Base-by-base conservation (phyloP, 2,797 vertebrate genomes). In the Allobates femoralis region DNA sequence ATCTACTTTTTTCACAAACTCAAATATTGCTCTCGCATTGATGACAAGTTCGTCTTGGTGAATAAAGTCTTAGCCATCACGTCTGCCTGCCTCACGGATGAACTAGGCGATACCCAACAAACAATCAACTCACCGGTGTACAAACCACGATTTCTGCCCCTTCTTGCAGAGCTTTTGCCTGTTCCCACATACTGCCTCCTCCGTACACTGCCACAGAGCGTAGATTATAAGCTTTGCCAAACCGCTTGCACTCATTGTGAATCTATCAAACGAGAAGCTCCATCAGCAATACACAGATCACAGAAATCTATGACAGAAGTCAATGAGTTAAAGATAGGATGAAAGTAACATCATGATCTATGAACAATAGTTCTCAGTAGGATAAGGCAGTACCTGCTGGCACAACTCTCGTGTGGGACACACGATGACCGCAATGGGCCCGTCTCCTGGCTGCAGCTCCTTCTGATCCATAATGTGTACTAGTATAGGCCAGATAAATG, bases 381-480 rank as follows among this genome's bases (percentile, higher is more conserved):
- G 60, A 62, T 11, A 26, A 28, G 28, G 7, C 16, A 34, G 21
- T 88, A 98, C 98, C 96, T 99, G 98, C 88, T 99, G 98, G 92
- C 98, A 99, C 81, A 99, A 96, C 92, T 99, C 98, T 91, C 98
- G 96, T 53, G 98, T 99, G 0, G 98, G 98, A 89, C 98, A 99
- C 34, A 99, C 98, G 0, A 99, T 97, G 79, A 99, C 91, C 2
- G 97, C 98, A 6, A 99, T 99, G 69, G 98, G 98, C 8, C 98
- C 98, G 85, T 99, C 98, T 12, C 98, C 98, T 0, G 95, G 89
- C 78, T 99, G 96, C 60, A 99, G 92, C 89, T 99, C 98, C 90
- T 98, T 99, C 90, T 99, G 98, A 91, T 99, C 98, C 98, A 99
- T 99, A 92, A 99, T 99, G 90, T 99, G 98, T 91, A 99, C 97